Evolutionary conservation across 2,888 invertebrate genomes (phyloP), one percentile per base, ranked within the genome.

Genomic region (Ophion ellenae): DNA sequence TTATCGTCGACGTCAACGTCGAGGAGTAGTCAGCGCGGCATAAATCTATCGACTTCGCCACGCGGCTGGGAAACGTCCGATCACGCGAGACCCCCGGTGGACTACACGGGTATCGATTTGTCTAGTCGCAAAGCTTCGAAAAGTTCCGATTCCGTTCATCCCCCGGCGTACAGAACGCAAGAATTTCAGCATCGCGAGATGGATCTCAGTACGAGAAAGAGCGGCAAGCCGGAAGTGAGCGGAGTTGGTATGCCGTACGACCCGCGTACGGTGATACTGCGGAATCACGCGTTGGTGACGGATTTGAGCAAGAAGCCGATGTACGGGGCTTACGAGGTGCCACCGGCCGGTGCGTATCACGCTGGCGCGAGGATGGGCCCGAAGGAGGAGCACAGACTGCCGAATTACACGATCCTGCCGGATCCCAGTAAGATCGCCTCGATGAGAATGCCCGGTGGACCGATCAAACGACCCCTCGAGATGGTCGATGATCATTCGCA

Each of bases 31-130:
- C 91, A 92, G 20, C 89, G 92, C 57, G 92, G 94, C 2, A 93
- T 94, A 85, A 93, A 94, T 84, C 61, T 94, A 9, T 93, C 93
- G 3, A 91, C 93, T 1, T 91, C 92, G 1, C 91, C 92, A 0
- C 90, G 93, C 32, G 90, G 91, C 5, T 93, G 93, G 92, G 93
- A 93, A 70, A 90, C 76, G 24, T 74, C 88, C 0, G 92, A 93
- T n/a, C 90, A 88, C 66, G 87, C 83, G 7, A 90, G 90, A 69
- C 93, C 93, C 0, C 53, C 53, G 14, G 90, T 93, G 61, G 93
- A 93, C 86, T 94, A 93, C 69, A 93, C 93, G 0, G 92, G 94
- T 9, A 93, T 94, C 45, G 94, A 94, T 90, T 87, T 94, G 61
- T 94, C 94, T 81, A 94, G 92, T 91, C 92, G 92, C 40, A 93